Base-by-base conservation (phyloP, 2,797 vertebrate species). In the Centropyge bicolor region DNA sequence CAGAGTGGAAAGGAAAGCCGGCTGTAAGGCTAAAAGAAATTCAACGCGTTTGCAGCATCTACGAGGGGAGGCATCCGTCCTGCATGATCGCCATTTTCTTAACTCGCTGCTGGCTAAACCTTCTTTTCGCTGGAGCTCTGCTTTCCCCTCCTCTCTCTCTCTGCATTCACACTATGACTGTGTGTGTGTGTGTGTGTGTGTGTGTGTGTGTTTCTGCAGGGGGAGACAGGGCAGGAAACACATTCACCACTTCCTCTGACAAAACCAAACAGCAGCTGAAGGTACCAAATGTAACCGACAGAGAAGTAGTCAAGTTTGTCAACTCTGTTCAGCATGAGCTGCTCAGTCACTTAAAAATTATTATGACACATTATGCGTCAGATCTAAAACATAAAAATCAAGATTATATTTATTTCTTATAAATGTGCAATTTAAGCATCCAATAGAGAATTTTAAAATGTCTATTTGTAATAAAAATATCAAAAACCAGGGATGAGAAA, bases 71-170 rank as follows among this genome's bases (percentile, higher is more conserved):
- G 95, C 95, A 94, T 95, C 95, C 94, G 96, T 95, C 95, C 96
- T 96, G 96, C 96, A 93, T 94, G 94, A 90, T 95, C 96, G 97
- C 97, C 97, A 97, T 97, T 97, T 97, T 94, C 91, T 97, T 95
- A 93, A 90, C 93, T 96, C 95, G 93, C 95, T 94, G 85, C 86
- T 91, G 78, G 74, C 83, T 84, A 89, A 31, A 88, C 89, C 80
- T 90, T 85, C 72, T 89, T 77, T 31, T 90, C 76, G 86, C 70
- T 89, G 56, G 72, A 76, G 89, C 90, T 83, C 90, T 80, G 84
- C 87, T 90, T 74, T 88, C 81, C 77, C 81, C 80, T 86, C 77
- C 85, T 84, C 85, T 89, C 76, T 65, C 76, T 65, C 76, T 65
- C 70, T n/a, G 83, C 78, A 49, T 77, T 90, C 82, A 74, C 86